Evolutionary conservation across 2,888 invertebrate genomes (phyloP).

Genomic region (Rhabditoides inermis): DNA sequence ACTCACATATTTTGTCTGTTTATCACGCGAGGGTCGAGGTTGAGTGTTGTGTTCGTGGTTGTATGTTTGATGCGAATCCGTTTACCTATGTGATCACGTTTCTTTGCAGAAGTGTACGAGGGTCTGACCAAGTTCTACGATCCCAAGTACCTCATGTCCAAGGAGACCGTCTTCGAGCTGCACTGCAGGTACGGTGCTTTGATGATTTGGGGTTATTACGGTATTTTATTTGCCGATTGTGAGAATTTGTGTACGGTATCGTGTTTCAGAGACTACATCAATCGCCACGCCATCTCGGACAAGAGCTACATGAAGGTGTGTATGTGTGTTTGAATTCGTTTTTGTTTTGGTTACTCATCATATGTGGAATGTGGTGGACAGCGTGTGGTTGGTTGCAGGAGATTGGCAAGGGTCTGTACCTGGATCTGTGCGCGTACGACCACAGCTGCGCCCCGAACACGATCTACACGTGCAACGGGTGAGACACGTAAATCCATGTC

Average conservation of each 20-base stretch:
- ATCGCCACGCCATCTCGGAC: constrained; percentile 51
- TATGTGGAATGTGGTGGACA: background rate
- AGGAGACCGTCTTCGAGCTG: constrained; percentile 46
- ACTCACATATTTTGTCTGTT: background rate
- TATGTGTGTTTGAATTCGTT: background rate
- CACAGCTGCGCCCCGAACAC: constrained; percentile 51
- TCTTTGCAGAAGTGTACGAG: constrained; percentile 36
- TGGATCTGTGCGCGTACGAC: constrained; percentile 51
- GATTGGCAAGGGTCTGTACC: constrained; percentile 51
- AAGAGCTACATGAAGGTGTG: constrained; percentile 34
- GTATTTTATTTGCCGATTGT: no score
- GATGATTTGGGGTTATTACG: no score
- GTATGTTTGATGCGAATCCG: background rate
- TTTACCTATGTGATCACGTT: no score
- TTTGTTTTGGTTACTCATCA: background rate
- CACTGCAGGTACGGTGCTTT: no score
- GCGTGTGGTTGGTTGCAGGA: constrained; percentile 20
- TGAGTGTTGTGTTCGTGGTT: no score
- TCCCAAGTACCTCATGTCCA: constrained; percentile 31
- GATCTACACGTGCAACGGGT: constrained; percentile 45
- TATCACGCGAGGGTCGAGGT: no score
- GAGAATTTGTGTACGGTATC: no score
- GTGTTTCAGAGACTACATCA: constrained; percentile 40
- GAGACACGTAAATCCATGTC: background rate
- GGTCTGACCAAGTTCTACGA: constrained; percentile 35